Conservation (phyloP, 2,797 vertebrate genomes). For the Sebastes variabilis region DNA sequence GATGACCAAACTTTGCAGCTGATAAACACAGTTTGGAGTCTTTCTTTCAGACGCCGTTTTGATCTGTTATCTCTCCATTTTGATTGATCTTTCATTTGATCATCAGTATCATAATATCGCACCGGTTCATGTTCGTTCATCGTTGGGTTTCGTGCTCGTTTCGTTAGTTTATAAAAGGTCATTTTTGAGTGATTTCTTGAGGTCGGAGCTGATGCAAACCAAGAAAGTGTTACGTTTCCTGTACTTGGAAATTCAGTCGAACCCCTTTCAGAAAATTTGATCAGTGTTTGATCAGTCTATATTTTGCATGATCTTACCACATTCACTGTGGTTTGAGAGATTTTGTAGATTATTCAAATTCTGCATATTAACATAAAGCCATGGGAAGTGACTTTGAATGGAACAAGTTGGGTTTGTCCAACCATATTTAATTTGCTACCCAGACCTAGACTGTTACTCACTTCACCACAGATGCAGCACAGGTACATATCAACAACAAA, state of each 20-base stretch:
- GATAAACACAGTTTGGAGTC: slow-evolving; percentile 20
- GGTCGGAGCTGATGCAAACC: slow-evolving; percentile 1
- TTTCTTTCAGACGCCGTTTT: slow-evolving; percentile 32
- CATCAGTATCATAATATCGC: slow-evolving; percentile 36
- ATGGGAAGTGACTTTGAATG: slow-evolving; percentile 16
- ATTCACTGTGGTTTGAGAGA: slow-evolving; percentile 38
- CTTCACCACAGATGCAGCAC: slow-evolving; percentile 22
- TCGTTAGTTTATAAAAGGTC: slow-evolving; percentile 12
- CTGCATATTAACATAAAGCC: slow-evolving; percentile 20
- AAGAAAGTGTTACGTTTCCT: slow-evolving; percentile 17
- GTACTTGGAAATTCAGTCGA: background rate
- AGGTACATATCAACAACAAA: slow-evolving; percentile 40
- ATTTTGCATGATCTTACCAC: slow-evolving; percentile 39
- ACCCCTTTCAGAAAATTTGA: background rate
- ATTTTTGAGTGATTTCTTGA: slow-evolving; percentile 23
- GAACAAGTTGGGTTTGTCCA: slow-evolving; percentile 23
- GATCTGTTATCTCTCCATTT: slow-evolving; percentile 44
- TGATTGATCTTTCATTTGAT: slow-evolving; percentile 63
- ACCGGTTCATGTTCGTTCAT: slow-evolving; percentile 12
- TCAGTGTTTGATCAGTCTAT: background rate
- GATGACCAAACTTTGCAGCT: slow-evolving; percentile 49
- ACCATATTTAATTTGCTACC: slow-evolving; percentile 14
- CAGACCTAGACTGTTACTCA: slow-evolving; percentile 62
- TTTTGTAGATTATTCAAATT: slow-evolving; percentile 11
- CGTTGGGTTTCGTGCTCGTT: slow-evolving; percentile 29